These are phyloP conservation scores for Brachyhypopomus gauderio DNA, from an alignment of 2,113 vertebrate species.

Conservation along the genomic window DNA sequence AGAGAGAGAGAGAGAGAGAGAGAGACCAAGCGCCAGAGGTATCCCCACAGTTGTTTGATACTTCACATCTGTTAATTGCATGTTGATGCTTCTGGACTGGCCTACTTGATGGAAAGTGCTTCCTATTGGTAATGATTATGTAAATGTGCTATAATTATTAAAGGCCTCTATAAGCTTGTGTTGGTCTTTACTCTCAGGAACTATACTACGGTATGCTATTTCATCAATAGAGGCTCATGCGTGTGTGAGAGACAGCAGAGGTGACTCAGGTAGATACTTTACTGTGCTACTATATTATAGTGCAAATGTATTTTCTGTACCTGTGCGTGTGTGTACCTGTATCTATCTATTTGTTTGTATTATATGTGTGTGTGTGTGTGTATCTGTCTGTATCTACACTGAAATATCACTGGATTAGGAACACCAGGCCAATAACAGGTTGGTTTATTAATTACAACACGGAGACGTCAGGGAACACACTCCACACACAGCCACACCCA, in stretches of 20 bases:
- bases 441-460: too few species aligned
- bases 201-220: too few species aligned
- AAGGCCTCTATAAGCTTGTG: too few species aligned
- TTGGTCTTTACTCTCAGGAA: too few species aligned
- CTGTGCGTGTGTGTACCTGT: conserved; percentile 10
- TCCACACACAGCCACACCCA: too few species aligned
- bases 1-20: conserved; percentile 7
- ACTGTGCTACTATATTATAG: too few species aligned
- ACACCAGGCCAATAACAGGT: too few species aligned
- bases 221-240: too few species aligned
- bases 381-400: background rate
- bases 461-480: too few species aligned
- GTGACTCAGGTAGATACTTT: too few species aligned
- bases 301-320: conserved; percentile 12
- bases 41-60: conserved; percentile 49
- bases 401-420: too few species aligned
- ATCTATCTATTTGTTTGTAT: background rate
- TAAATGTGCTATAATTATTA: conserved; percentile 12
- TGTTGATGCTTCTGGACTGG: conserved; percentile 50
- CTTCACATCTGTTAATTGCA: conserved; percentile 46
- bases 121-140: conserved; percentile 16
- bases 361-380: background rate
- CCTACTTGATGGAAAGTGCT: conserved; percentile 13
- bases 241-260: too few species aligned
- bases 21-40: background rate